These are phyloP conservation scores for Pipistrellus kuhlii DNA, from an alignment of 2,797 vertebrate genomes.

Conservation along the genomic window DNA sequence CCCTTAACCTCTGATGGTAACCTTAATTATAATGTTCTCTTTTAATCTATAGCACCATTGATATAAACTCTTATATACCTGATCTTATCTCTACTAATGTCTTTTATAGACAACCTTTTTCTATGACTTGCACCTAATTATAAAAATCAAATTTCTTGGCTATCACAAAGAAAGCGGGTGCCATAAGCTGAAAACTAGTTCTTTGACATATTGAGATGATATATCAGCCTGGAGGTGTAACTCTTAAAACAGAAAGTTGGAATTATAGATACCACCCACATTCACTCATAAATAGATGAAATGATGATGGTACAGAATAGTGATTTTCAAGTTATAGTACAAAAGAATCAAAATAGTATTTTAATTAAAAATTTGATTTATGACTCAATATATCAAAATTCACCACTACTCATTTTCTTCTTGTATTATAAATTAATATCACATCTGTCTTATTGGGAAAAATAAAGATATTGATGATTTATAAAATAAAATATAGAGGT, in stretches of 20 bases:
- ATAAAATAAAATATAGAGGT: slow-evolving; percentile 7
- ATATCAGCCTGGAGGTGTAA: slow-evolving; percentile 63
- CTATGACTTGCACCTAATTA: slow-evolving; percentile 84
- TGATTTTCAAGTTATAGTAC: slow-evolving; percentile 55
- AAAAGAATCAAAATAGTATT: slow-evolving; percentile 63
- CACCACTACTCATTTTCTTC: slow-evolving; percentile 22
- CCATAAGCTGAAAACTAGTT: slow-evolving; percentile 76
- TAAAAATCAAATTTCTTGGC: slow-evolving; percentile 85
- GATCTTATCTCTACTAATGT: slow-evolving; percentile 73
- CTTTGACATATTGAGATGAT: slow-evolving; percentile 71
- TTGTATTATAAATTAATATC: slow-evolving; percentile 44
- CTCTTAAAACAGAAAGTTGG: slow-evolving; percentile 69
- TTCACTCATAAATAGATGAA: slow-evolving; percentile 69
- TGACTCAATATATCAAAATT: slow-evolving; percentile 60
- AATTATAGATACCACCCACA: slow-evolving; percentile 79
- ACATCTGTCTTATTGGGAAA: slow-evolving; percentile 38
- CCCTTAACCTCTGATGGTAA: not conserved
- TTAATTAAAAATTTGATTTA: slow-evolving; percentile 46
- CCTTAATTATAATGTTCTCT: slow-evolving; percentile 62
- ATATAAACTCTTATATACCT: slow-evolving; percentile 67
- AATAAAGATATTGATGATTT: slow-evolving; percentile 43
- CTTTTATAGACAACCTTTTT: slow-evolving; percentile 71
- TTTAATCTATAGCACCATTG: slow-evolving; percentile 63
- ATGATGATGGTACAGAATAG: slow-evolving; percentile 49
- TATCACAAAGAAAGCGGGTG: slow-evolving; percentile 84